A percentile compares a stretch with the other conserved stretches of the same genome.
These are phyloP conservation scores for Hedya salicella DNA, from an alignment of 2,888 invertebrate genomes.

Conservation along the genomic window DNA sequence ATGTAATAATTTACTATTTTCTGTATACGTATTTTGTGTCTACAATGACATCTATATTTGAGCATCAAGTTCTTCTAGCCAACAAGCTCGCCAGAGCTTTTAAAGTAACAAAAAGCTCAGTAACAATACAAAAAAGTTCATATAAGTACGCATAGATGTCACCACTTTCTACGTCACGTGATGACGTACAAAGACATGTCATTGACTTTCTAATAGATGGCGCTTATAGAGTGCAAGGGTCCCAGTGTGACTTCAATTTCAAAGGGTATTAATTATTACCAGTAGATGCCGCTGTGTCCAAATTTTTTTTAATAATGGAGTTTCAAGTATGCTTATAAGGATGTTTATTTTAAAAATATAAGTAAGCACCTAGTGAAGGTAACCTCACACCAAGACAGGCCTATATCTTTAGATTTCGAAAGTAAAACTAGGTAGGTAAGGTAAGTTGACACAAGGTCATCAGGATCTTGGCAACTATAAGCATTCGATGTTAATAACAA, in stretches of 20 bases:
- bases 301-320: too few species aligned
- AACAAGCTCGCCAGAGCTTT: not conserved
- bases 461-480: too few species aligned
- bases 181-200: not conserved
- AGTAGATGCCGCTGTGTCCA: not conserved
- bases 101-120: not conserved
- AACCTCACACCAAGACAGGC: too few species aligned
- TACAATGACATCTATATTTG: slow-evolving; percentile 17
- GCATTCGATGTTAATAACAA: too few species aligned
- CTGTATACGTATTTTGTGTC: too few species aligned
- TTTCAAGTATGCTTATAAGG: not conserved
- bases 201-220: slow-evolving; percentile 28
- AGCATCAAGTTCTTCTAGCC: not conserved
- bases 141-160: slow-evolving; percentile 29
- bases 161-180: slow-evolving; percentile 5
- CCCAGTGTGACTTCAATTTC: not conserved
- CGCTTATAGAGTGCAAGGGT: not conserved
- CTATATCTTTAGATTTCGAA: too few species aligned
- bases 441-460: too few species aligned
- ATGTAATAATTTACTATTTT: not conserved
- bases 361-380: too few species aligned
- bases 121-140: slow-evolving; percentile 20
- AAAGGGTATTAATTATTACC: not conserved
- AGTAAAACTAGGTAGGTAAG: too few species aligned
- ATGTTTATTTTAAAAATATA: not conserved